Conservation (phyloP, 2,113 vertebrate genomes). For the Colaptes auratus region DNA sequence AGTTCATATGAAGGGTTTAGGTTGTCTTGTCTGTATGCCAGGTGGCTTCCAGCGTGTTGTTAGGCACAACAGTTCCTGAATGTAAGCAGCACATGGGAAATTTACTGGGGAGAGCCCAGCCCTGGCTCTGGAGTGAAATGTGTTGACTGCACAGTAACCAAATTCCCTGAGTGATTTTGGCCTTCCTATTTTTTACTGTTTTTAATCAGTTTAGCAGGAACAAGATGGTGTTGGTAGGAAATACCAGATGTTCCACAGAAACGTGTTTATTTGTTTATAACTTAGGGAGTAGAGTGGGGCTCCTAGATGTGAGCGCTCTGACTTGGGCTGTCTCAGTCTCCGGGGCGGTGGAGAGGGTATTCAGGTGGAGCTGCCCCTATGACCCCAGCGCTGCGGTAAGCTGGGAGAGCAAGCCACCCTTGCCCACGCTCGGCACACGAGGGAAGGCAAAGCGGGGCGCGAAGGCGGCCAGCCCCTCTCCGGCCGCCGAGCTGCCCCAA, state of each 20-base stretch:
- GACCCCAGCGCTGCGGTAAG: not conserved
- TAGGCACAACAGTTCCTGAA: not conserved
- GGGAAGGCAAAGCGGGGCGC: not conserved
- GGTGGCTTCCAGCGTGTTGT: fast-evolving
- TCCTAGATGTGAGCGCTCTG: fast-evolving
- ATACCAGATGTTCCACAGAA: not conserved
- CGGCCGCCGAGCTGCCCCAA: not conserved
- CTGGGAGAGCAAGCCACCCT: not conserved
- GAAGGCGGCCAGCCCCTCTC: not conserved
- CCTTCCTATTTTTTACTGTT: fast-evolving
- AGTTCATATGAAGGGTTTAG: fast-evolving
- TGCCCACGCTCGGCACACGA: not conserved
- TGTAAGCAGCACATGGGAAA: fast-evolving
- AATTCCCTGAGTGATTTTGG: fast-evolving
- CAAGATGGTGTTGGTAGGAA: not conserved
- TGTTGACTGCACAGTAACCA: fast-evolving
- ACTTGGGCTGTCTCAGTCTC: no score
- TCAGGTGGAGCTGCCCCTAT: not conserved
- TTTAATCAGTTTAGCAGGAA: not conserved
- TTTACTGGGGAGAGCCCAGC: not conserved
- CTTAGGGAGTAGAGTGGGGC: fast-evolving
- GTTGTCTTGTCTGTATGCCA: fast-evolving
- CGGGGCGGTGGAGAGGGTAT: not conserved
- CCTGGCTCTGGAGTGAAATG: not conserved
- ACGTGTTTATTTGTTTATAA: not conserved